Base-by-base conservation (phyloP, 23 tunicate species). In the Corella eumyota region DNA sequence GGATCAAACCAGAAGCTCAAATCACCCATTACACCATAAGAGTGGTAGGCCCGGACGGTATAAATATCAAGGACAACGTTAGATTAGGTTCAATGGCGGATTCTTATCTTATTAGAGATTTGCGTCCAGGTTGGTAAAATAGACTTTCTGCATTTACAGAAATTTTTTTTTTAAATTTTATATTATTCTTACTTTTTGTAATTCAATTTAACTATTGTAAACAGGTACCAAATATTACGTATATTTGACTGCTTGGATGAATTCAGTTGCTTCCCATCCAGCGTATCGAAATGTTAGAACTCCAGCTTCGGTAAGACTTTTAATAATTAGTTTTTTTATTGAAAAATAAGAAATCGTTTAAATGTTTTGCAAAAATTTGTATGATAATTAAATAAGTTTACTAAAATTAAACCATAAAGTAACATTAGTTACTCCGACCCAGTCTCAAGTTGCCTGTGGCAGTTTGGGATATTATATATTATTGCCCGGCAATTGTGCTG, bases 11-110 rank as follows among this genome's bases (percentile, higher is more conserved):
- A 17, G 21, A 2, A 3, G 66, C 56, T 17, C 34, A 36, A 2
- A 32, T 75, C 36, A 75, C 82, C 2, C 82, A 75, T 50, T 75
- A 75, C 59, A 75, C 82, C 4, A 23, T 75, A 31, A 28, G 82
- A 33, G 73, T 66, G 4, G 38, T 66, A 24, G 61, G 45, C 22
- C 54, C 67, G 9, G 30, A 25, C 23, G 82, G 60, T 2, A 17
- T 23, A 4, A 66, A 11, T 2, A 22, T 75, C 25, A n/a, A 56
- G 4, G 30, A 75, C 30, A 57, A 75, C 34, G 7, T 34, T 30
- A 57, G 69, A 45, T 6, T 75, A 3, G 69, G 31, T 27, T 45
- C 58, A 4, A 50, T 44, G 45, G 35, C 25, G 21, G 66, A 61
- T 45, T 32, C 66, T 4, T 66, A 55, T 67, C 45, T 32, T 2